Evolutionary conservation across 1,140 invertebrate species (phyloP).

Genomic region (Subanguina moxae): DNA sequence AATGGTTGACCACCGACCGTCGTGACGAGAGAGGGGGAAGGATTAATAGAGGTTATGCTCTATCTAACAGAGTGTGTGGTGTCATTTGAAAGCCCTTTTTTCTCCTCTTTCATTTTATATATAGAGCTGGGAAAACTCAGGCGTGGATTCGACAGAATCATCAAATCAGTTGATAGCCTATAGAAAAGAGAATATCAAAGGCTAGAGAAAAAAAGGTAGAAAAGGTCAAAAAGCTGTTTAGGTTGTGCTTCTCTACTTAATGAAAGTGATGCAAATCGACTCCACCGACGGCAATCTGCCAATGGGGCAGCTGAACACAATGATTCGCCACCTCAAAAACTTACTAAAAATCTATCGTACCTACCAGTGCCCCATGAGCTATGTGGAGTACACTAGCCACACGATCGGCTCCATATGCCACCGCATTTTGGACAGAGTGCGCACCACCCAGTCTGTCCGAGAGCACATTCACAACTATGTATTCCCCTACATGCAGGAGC

Average conservation of each 20-base stretch:
- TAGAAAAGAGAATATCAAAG: conserved; percentile 11
- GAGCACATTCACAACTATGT: conserved; percentile 29
- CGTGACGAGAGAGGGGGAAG: no score
- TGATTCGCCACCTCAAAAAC: conserved; percentile 20
- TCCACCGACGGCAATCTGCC: neutral
- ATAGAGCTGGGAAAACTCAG: no score
- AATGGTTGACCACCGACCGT: no score
- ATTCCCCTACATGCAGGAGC: conserved; percentile 27
- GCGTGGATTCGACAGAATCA: no score
- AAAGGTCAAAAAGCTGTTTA: neutral
- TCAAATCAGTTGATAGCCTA: no score
- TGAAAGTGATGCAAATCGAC: neutral
- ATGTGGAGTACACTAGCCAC: conserved; percentile 17
- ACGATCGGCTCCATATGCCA: conserved; percentile 19
- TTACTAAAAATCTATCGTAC: conserved; percentile 10
- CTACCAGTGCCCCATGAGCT: conserved; percentile 28
- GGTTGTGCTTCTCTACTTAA: neutral
- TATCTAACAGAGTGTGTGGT: no score
- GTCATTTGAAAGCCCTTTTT: no score
- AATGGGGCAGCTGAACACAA: conserved; percentile 3
- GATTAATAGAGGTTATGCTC: no score
- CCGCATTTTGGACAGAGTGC: conserved; percentile 21
- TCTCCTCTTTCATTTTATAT: no score
- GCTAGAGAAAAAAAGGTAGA: no score
- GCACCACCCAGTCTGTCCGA: conserved; percentile 14